Percentiles rank a stretch among this genome's conserved stretches.
Evolutionary conservation across 2,113 vertebrate species (phyloP).

Genomic region (Rhegmatorhina hoffmannsi): DNA sequence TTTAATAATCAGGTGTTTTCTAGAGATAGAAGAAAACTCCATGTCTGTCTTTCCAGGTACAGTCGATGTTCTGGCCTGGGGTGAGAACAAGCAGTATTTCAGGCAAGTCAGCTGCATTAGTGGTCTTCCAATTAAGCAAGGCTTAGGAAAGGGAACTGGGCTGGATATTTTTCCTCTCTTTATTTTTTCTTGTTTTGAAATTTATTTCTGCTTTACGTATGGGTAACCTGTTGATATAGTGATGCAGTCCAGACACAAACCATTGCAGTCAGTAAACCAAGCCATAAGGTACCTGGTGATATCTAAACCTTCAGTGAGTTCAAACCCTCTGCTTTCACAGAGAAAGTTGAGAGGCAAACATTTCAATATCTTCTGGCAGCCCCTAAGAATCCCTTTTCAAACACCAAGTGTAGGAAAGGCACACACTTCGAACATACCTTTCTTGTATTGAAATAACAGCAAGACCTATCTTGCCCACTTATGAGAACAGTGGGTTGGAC

Average conservation of each 20-base stretch:
- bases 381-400: background rate
- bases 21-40: background rate
- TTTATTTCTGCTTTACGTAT: background rate
- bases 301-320: background rate
- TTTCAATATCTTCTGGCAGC: background rate
- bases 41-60: background rate
- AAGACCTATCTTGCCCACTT: background rate
- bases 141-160: background rate
- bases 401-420: background rate
- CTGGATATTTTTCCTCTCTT: background rate
- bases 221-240: fast-evolving
- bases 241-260: background rate
- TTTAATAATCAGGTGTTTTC: background rate
- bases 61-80: background rate
- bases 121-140: background rate
- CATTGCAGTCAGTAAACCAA: background rate
- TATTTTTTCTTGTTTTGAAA: background rate
- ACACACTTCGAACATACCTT: background rate
- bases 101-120: background rate
- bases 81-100: background rate
- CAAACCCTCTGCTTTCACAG: background rate
- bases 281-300: background rate
- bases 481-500: background rate
- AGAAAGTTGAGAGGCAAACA: background rate
- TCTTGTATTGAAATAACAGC: background rate